Evolutionary conservation across 2,113 vertebrate species (phyloP).

Genomic region (Anhinga rufa): DNA sequence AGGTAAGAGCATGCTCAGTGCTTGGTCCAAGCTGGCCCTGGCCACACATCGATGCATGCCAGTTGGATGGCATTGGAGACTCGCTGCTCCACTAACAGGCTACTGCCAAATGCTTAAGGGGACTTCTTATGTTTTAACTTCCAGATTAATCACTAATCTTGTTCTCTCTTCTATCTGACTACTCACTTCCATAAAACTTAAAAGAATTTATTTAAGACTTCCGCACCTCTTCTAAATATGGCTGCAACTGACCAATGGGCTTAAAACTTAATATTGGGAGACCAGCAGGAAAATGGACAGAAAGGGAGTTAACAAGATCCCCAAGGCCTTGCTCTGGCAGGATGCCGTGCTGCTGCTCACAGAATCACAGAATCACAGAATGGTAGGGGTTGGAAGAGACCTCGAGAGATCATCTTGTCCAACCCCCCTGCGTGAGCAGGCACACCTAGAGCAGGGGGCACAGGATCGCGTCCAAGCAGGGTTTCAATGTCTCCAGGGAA

Average conservation of each 20-base stretch:
- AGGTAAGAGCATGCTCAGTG: accelerated
- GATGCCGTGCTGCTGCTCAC: background rate
- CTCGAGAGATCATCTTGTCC: no score
- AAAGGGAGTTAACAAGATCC: background rate
- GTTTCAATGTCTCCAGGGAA: no score
- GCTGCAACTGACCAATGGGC: background rate
- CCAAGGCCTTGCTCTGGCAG: background rate
- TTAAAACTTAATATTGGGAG: background rate
- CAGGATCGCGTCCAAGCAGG: no score
- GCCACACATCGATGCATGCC: accelerated
- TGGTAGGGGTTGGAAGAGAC: no score
- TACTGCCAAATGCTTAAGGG: background rate
- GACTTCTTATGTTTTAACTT: background rate
- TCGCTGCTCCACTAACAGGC: background rate
- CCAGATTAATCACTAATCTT: background rate
- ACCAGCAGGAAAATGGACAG: background rate
- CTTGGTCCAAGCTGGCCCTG: background rate
- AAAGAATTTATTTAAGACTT: background rate
- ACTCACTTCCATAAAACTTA: background rate
- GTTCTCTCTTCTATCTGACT: background rate
- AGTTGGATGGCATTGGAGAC: accelerated
- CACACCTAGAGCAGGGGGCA: no score
- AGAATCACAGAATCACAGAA: no score
- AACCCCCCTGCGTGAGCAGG: no score
- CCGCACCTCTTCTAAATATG: background rate